A percentile compares a stretch with the other conserved stretches of the same genome.
Conservation (phyloP, 2,888 invertebrate genomes). For the Lasius fuliginosus region DNA sequence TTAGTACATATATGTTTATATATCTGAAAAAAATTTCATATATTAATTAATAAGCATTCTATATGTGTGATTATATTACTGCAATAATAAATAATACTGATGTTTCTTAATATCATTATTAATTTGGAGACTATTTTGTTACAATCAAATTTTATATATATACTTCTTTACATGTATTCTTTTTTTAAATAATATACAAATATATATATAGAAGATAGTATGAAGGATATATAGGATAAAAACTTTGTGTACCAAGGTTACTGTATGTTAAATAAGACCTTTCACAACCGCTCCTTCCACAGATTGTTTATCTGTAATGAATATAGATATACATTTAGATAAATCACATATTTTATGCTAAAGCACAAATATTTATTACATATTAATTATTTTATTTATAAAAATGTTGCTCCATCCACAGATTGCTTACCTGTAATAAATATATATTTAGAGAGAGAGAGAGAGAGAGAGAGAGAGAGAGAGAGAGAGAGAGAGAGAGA, state of each 20-base stretch:
- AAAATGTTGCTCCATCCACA: not conserved
- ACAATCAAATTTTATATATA: not conserved
- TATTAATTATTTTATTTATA: not conserved
- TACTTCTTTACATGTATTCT: not conserved
- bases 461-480: not conserved
- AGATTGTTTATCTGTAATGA: not conserved
- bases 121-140: not conserved
- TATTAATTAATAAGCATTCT: not conserved
- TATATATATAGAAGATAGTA: not conserved
- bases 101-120: not conserved
- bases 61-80: not conserved
- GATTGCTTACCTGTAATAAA: not conserved
- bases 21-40: not conserved
- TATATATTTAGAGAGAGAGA: not conserved
- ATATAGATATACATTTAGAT: not conserved
- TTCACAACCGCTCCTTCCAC: constrained; percentile 57
- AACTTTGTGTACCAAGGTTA: constrained; percentile 67
- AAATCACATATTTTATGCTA: not conserved
- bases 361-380: constrained; percentile 12
- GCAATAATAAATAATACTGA: constrained; percentile 6
- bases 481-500: not conserved
- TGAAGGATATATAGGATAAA: constrained; percentile 25
- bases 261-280: constrained; percentile 60
- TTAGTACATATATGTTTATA: not conserved
- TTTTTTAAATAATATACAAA: not conserved